Evolutionary conservation across 2,888 invertebrate genomes (phyloP), one percentile per base, ranked within the genome.

Genomic region (Trachelus tabidus): DNA sequence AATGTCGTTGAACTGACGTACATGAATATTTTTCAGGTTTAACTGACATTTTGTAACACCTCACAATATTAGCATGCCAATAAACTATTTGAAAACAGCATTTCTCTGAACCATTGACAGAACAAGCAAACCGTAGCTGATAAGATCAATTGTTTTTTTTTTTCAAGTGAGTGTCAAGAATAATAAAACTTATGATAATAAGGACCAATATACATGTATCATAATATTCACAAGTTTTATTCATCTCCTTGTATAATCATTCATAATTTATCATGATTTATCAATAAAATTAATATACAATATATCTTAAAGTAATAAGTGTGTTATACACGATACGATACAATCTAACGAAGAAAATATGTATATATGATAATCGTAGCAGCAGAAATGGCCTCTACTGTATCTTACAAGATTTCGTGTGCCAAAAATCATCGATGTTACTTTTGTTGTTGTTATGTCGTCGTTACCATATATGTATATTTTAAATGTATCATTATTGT

Each of bases 241-340:
- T 82, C 77, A 79, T 79, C 86, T 86, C 83, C 83, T 86, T 85
- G 86, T 86, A 87, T 89, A 88, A 88, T 89, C 83, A 87, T 88
- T 89, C 86, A 88, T 90, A 90, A 89, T 89, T 89, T 89, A 89
- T 87, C 86, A 88, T 87, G 88, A 88, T 86, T 89, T 87, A 87
- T 90, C 86, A 87, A 90, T 90, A 90, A 90, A 91, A 91, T 90
- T 89, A 91, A 90, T 91, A 91, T 91, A 90, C 90, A 90, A 88
- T 89, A 89, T 89, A 86, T 85, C 89, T 88, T 85, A 87, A 88
- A 90, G 87, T 89, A 88, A 89, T 84, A 88, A 87, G 23, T 33
- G 85, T 89, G 88, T 90, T 90, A 89, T 89, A 90, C 87, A 89
- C 86, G 88, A 87, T 90, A 89, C 87, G 87, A 87, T 84, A 69